A percentile compares a stretch with the other conserved stretches of the same genome.
Conservation (phyloP, 2,888 invertebrate species). For the Athalia circularis region DNA sequence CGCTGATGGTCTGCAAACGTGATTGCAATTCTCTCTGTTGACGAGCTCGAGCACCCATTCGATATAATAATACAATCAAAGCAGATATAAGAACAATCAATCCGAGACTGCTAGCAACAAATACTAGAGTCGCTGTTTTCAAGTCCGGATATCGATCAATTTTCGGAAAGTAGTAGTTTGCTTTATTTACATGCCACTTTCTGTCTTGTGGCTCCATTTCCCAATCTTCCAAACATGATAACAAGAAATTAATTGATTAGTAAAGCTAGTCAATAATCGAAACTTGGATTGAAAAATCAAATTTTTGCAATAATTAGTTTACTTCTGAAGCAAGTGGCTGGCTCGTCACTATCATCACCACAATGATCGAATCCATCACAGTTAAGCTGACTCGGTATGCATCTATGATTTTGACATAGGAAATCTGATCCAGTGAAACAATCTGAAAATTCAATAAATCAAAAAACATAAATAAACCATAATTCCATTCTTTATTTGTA, state of each 20-base stretch:
- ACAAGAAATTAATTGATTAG: slow-evolving; percentile 35
- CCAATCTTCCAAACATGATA: slow-evolving; percentile 72
- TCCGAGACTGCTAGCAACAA: slow-evolving; percentile 80
- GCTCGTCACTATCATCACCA: slow-evolving; percentile 84
- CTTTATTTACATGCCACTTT: slow-evolving; percentile 81
- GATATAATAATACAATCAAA: slow-evolving; percentile 79
- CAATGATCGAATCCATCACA: slow-evolving; percentile 88
- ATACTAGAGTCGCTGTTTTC: slow-evolving; percentile 80
- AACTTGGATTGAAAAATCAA: slow-evolving; percentile 26
- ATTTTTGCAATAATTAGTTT: slow-evolving; percentile 40
- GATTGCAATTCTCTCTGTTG: slow-evolving; percentile 81
- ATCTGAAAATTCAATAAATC: slow-evolving; percentile 73
- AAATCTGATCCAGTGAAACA: slow-evolving; percentile 83
- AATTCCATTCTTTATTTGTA: not conserved
- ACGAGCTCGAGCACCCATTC: slow-evolving; percentile 79
- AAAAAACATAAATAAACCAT: slow-evolving; percentile 23
- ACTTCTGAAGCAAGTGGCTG: slow-evolving; percentile 78
- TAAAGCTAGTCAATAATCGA: not conserved
- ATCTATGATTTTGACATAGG: slow-evolving; percentile 83
- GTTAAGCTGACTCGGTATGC: slow-evolving; percentile 80
- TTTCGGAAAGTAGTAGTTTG: slow-evolving; percentile 85
- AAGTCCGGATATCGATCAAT: slow-evolving; percentile 80
- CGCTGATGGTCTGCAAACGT: slow-evolving; percentile 82
- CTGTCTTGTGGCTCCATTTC: slow-evolving; percentile 76
- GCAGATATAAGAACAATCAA: slow-evolving; percentile 80